Conservation (phyloP, 1,140 invertebrate species). For the Prorops nasuta region DNA sequence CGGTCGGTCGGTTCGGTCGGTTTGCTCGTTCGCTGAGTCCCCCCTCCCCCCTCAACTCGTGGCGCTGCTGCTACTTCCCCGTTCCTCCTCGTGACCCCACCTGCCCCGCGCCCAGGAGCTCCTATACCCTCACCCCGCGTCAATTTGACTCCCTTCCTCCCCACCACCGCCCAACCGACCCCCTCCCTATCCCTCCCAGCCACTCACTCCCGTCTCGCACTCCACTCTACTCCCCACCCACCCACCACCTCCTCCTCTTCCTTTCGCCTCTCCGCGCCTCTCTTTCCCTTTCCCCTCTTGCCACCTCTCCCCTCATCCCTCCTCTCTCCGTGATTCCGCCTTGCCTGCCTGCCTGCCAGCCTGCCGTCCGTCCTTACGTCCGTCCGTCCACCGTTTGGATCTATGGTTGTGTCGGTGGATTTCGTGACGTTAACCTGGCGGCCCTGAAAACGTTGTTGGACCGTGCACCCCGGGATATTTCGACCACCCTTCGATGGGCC, state of each 20-base stretch:
- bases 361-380: slow-evolving; percentile 47
- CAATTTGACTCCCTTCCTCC: background rate
- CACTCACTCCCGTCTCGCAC: background rate
- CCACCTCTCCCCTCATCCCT: background rate
- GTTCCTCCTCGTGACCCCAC: background rate
- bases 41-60: background rate
- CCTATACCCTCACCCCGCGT: background rate
- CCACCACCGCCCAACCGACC: no score
- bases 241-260: background rate
- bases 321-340: slow-evolving; percentile 27
- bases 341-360: slow-evolving; percentile 36
- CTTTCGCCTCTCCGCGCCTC: background rate
- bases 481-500: slow-evolving; percentile 31
- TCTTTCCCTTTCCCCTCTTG: slow-evolving; percentile 3
- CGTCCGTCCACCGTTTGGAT: slow-evolving; percentile 45
- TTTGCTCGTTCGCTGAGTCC: background rate
- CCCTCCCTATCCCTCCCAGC: no score
- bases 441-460: slow-evolving; percentile 49
- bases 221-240: slow-evolving; percentile 6
- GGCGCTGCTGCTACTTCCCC: slow-evolving; percentile 5
- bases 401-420: slow-evolving; percentile 40
- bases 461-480: slow-evolving; percentile 37
- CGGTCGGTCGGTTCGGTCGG: background rate
- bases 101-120: background rate
- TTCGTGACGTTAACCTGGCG: slow-evolving; percentile 54